These are phyloP conservation scores for Oasisia sp. DNA, from an alignment of 2,888 invertebrate genomes.

Conservation along the genomic window DNA sequence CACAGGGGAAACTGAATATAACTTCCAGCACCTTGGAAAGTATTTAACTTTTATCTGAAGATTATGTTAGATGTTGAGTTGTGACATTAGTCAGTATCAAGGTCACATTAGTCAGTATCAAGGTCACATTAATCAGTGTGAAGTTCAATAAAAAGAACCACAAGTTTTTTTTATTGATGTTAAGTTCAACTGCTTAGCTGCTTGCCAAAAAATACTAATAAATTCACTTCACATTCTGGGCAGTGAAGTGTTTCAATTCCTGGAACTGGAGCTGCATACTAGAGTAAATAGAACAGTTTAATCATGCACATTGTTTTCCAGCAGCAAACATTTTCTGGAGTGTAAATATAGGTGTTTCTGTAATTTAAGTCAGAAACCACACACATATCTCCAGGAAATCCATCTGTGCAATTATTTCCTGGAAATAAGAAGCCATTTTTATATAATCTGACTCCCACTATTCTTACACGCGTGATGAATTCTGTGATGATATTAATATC, in stretches of 20 bases:
- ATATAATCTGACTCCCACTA: background rate
- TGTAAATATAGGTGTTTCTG: background rate
- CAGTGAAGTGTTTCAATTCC: background rate
- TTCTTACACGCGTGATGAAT: background rate
- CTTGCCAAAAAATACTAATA: background rate
- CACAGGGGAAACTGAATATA: too few species aligned
- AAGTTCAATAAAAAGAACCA: background rate
- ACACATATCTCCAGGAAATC: background rate
- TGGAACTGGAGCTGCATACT: background rate
- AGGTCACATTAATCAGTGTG: too few species aligned
- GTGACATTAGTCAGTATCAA: too few species aligned
- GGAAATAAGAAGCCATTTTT: too few species aligned
- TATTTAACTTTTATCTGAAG: too few species aligned
- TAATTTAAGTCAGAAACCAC: background rate
- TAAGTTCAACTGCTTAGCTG: background rate
- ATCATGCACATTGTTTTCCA: background rate
- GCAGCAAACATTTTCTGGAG: background rate
- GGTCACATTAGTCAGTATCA: too few species aligned
- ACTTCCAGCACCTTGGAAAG: too few species aligned
- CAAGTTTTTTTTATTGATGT: background rate
- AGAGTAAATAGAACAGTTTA: background rate
- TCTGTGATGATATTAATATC: background rate
- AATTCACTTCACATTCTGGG: background rate
- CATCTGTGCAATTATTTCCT: background rate
- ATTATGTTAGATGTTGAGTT: too few species aligned